Percentiles rank a stretch among this genome's conserved stretches.
Evolutionary conservation across 2,888 invertebrate genomes (phyloP).

Genomic region (Dryobota labecula): DNA sequence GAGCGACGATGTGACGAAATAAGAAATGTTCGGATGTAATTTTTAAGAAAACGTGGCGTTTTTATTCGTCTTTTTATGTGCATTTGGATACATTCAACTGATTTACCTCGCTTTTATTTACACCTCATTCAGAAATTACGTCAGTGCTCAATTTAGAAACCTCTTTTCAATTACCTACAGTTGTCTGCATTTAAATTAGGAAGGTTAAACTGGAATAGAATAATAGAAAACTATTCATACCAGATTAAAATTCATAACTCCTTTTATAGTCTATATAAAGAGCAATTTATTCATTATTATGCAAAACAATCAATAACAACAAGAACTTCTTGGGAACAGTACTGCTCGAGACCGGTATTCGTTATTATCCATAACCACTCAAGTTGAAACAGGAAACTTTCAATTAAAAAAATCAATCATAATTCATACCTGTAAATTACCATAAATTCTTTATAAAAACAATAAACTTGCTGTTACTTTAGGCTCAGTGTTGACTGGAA

Average conservation of each 20-base stretch:
- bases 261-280: conserved; percentile 46
- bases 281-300: conserved; percentile 69
- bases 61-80: conserved; percentile 46
- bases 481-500: conserved; percentile 44
- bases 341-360: conserved; percentile 62
- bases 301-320: conserved; percentile 71
- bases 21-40: conserved; percentile 77
- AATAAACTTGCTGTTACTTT: conserved; percentile 41
- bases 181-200: conserved; percentile 26
- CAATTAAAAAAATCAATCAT: conserved; percentile 56
- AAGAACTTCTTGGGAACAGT: conserved; percentile 65
- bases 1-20: conserved; percentile 78
- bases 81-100: conserved; percentile 36
- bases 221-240: conserved; percentile 26
- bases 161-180: conserved; percentile 36
- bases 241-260: conserved; percentile 35
- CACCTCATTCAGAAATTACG: conserved; percentile 44
- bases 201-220: conserved; percentile 22
- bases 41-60: conserved; percentile 51
- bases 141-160: conserved; percentile 45
- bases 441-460: conserved; percentile 49
- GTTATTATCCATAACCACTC: conserved; percentile 59
- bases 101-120: conserved; percentile 44
- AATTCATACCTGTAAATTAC: conserved; percentile 29
- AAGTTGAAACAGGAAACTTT: conserved; percentile 64